phyloP scores from a whole-genome alignment of 2,797 vertebrate species.

The Graptemys geographica region DNA sequence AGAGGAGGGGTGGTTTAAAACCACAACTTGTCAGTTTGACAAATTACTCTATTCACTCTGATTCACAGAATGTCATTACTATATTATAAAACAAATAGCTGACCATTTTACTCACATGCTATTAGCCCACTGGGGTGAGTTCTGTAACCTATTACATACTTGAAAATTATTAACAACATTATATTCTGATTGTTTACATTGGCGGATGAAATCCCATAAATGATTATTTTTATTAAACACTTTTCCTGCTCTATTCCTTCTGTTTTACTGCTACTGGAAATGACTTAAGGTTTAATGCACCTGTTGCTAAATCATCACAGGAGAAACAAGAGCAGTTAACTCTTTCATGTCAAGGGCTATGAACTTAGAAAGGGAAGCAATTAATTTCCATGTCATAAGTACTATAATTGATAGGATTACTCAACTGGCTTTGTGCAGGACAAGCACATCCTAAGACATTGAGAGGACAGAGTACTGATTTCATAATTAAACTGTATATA shows the following conservation, averaged over 20 bases:
- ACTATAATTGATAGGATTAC: neutral
- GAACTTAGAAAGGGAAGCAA: neutral
- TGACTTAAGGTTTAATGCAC: neutral
- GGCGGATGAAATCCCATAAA: neutral
- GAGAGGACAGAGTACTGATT: neutral
- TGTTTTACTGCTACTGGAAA: neutral
- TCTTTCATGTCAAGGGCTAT: fast-evolving
- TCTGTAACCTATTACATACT: neutral
- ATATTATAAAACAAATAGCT: neutral
- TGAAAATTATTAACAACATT: neutral
- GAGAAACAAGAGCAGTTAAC: neutral
- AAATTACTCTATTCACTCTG: neutral
- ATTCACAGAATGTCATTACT: neutral
- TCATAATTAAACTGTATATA: fast-evolving
- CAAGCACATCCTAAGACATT: fast-evolving
- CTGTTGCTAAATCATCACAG: neutral
- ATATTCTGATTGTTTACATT: fast-evolving
- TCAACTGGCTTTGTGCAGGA: fast-evolving
- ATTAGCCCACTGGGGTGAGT: neutral
- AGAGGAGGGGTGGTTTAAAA: neutral
- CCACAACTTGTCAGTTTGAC: conserved; percentile 2
- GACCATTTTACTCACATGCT: neutral
- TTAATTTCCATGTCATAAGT: neutral
- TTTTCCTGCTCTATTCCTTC: neutral
- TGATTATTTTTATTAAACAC: neutral